Base-by-base conservation (phyloP, 2,888 invertebrate species). In the Scaeva pyrastri region DNA sequence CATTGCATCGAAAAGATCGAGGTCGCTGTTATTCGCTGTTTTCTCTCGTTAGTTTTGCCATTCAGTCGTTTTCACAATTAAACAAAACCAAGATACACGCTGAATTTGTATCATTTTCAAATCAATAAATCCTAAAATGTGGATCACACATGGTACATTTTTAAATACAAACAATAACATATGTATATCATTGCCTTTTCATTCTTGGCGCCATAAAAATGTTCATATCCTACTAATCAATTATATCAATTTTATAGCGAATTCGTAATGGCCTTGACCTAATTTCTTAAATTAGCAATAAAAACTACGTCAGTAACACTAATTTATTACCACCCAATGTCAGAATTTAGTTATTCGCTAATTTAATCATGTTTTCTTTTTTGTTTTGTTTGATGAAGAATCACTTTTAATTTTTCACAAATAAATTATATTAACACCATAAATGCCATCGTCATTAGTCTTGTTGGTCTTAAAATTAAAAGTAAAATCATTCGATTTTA, bases 211-310 rank as follows among this genome's bases (percentile, higher is more conserved):
- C 4, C 52, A 64, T 70, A 62, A 70, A n/a, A n/a, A 66, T 50
- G 31, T 58, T 85, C 68, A 66, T n/a, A n/a, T 36, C 26, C 66
- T 21, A 62, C 62, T 55, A 73, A 77, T 58, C 36, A 23, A 43
- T 16, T 36, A n/a, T n/a, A n/a, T n/a, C n/a, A n/a, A n/a, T n/a
- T n/a, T n/a, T n/a, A n/a, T n/a, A 62, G 60, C 77, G 64, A 82
- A 43, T 74, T 55, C 56, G 23, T 78, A 88, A 88, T 90, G 90
- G 88, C 90, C 90, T 90, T 90, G 90, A 90, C 90, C 90, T 88
- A 90, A 36, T 66, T 86, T 82, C 60, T 31, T 10, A 16, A 62
- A 39, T 68, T n/a, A 41, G 70, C 74, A 82, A 76, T 36, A 60
- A 71, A 64, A 71, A 64, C 48, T 52, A 64, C 36, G 74, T 58